These are phyloP conservation scores for Apis laboriosa DNA, from an alignment of 1,140 invertebrate genomes.

Conservation along the genomic window DNA sequence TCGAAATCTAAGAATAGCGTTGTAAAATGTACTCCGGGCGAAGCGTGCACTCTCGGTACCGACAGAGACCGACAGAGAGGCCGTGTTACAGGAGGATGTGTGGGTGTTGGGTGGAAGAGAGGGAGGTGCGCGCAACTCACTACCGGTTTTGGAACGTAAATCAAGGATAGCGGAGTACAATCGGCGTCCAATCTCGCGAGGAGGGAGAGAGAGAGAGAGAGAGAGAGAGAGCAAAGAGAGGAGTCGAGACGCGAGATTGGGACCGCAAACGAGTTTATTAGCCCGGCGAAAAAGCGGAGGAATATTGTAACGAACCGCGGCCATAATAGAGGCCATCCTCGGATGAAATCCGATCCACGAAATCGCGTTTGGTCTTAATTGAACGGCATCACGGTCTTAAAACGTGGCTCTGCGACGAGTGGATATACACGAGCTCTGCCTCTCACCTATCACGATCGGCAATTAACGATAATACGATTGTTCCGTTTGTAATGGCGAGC, in stretches of 20 bases:
- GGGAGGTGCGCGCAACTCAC: conserved; percentile 22
- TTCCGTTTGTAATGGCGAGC: neutral
- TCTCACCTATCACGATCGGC: conserved; percentile 13
- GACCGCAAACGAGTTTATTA: conserved; percentile 57
- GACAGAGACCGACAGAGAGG: neutral
- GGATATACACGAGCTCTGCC: neutral
- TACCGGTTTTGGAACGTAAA: conserved; percentile 64
- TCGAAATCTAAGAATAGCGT: conserved; percentile 66
- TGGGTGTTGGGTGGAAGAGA: conserved; percentile 6
- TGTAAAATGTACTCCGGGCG: conserved; percentile 47
- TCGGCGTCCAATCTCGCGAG: conserved; percentile 55
- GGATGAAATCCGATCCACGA: conserved; percentile 15
- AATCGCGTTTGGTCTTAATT: conserved; percentile 26
- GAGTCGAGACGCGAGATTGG: neutral
- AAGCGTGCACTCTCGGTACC: neutral
- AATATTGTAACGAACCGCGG: conserved; percentile 18
- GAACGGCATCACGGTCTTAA: conserved; percentile 15
- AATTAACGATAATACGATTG: conserved; percentile 22
- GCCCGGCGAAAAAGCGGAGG: conserved; percentile 23
- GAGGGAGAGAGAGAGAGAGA: neutral
- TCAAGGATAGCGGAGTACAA: conserved; percentile 60
- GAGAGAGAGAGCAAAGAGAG: neutral
- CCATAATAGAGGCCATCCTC: conserved; percentile 13
- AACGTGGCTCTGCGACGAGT: neutral
- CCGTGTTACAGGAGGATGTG: neutral